phyloP scores from a whole-genome alignment of 2,113 vertebrate genomes.

The Cyprinodon variegatus region DNA sequence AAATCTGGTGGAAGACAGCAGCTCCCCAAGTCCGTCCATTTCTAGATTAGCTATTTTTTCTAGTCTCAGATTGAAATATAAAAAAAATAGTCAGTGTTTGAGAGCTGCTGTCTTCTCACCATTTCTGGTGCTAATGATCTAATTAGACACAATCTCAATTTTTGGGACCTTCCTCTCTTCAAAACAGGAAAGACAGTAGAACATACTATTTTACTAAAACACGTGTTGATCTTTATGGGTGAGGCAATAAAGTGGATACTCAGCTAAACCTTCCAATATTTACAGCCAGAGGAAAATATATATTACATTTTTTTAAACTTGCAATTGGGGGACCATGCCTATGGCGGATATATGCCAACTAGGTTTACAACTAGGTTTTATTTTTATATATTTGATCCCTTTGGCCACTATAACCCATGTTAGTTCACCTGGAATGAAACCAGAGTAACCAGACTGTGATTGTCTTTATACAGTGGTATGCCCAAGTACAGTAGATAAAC shows the following conservation, averaged over 20 bases:
- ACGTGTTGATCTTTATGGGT: neutral
- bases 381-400: too few relatives aligned
- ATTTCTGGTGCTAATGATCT: neutral
- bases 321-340: too few relatives aligned
- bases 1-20: neutral
- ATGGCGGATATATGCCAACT: too few relatives aligned
- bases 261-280: neutral
- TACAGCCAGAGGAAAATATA: too few relatives aligned
- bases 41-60: neutral
- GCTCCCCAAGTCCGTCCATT: neutral
- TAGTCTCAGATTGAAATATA: neutral
- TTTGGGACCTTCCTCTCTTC: neutral
- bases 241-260: neutral
- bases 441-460: slow-evolving; percentile 50
- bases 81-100: neutral
- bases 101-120: neutral
- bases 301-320: too few relatives aligned
- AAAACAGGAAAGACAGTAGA: neutral
- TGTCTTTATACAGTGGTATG: slow-evolving; percentile 59
- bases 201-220: neutral
- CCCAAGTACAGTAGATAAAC: slow-evolving; percentile 45
- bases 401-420: neutral
- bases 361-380: too few relatives aligned
- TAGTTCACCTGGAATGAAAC: slow-evolving; percentile 5
- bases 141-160: neutral